A percentile compares a stretch with the other conserved stretches of the same genome.
These are phyloP conservation scores for Dysidea cf. avara DNA, from an alignment of 37 sponge, comb jelly and placozoan species.

Conservation along the genomic window DNA sequence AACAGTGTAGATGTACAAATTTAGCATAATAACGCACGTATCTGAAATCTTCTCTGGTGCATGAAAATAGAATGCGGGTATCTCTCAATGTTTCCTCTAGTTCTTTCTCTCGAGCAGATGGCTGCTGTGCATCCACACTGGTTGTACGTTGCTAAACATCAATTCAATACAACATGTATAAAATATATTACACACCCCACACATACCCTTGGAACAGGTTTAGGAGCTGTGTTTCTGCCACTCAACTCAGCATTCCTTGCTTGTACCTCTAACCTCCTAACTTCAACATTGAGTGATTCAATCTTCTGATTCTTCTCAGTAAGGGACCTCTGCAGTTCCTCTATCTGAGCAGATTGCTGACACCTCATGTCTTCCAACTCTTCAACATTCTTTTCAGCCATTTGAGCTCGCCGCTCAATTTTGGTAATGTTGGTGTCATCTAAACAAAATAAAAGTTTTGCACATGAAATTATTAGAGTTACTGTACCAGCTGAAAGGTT, in stretches of 20 bases:
- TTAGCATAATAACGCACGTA: slow-evolving; percentile 38
- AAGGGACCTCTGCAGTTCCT: slow-evolving; percentile 5
- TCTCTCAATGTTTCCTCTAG: slow-evolving; percentile 62
- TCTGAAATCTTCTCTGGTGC: slow-evolving; percentile 65
- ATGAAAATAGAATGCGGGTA: slow-evolving; percentile 74
- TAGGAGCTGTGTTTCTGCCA: background rate
- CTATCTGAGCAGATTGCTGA: background rate
- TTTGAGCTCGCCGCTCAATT: background rate
- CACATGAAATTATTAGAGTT: too few species aligned
- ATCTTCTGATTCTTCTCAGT: slow-evolving; percentile 22
- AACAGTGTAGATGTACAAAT: background rate
- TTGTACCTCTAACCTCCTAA: too few species aligned
- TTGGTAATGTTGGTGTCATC: background rate
- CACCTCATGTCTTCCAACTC: background rate
- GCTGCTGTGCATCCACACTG: background rate
- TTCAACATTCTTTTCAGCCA: slow-evolving; percentile 6
- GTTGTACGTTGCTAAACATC: background rate
- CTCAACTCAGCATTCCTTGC: background rate
- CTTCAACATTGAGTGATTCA: background rate
- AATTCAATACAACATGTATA: background rate
- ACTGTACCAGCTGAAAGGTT: too few species aligned
- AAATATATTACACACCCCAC: background rate
- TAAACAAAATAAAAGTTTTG: background rate
- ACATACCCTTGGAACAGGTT: slow-evolving; percentile 3
- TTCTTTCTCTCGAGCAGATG: background rate